Evolutionary conservation across 2,888 invertebrate species (phyloP), one percentile per base, ranked within the genome.

Genomic region (Agonum fuliginosum): DNA sequence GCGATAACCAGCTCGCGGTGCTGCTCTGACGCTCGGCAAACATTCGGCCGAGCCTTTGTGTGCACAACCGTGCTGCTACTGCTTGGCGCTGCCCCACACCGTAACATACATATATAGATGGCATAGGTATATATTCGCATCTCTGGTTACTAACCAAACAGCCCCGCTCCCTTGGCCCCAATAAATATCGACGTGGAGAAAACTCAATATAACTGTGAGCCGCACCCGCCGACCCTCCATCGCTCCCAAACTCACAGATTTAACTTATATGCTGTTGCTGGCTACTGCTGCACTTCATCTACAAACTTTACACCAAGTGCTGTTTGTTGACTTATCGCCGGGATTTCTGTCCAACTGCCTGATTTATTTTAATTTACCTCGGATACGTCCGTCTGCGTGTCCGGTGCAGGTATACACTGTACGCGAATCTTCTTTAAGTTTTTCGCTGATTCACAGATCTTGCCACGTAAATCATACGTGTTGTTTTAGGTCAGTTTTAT

Each of bases 181-280:
- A 78, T 79, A 79, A 79, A 79, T 79, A 78, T 72, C 58, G 78
- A 65, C 19, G 71, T 76, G 77, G 78, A 78, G 78, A 78, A 79
- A 79, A 77, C 79, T 76, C 75, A 78, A 79, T 79, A 79, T 78
- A 79, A 79, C 73, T 77, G 58, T 58, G 37, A 37, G 41, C 27
- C 43, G 24, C 62, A 4, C 46, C 5, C 58, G 37, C 62, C 30
- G 17, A n/a, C n/a, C 43, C 75, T 5, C 43, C 74, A 4, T 65
- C 37, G 20, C 54, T 30, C 10, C 27, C 43, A 43, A 70, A 70
- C 46, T 70, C 48, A 27, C 17, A 37, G 67, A 75, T 75, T 75
- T 67, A 75, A 75, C 48, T 75, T 75, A 75, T 48, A 67, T 73
- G 58, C 58, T n/a, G 22, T 19, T 24, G n/a, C n/a, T n/a, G n/a